Conservation (phyloP, 2,113 vertebrate species). For the Cisticola juncidis region DNA sequence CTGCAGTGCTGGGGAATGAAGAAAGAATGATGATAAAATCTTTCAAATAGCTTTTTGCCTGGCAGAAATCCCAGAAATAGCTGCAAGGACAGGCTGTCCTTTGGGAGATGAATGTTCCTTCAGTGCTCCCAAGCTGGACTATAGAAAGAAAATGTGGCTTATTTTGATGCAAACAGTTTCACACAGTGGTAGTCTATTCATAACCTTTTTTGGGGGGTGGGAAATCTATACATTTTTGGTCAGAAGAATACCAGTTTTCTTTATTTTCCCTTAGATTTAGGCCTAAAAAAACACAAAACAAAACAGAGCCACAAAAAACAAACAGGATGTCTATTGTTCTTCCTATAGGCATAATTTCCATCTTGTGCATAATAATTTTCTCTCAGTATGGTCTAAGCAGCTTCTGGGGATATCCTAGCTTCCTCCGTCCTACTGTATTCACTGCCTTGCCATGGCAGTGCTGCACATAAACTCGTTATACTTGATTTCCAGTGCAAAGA, state of each 20-base stretch:
- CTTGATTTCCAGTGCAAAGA: neutral
- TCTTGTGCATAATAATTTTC: neutral
- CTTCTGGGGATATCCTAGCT: neutral
- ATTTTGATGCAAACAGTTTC: neutral
- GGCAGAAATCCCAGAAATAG: conserved; percentile 35
- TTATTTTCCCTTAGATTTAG: neutral
- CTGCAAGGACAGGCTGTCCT: conserved; percentile 44
- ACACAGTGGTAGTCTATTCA: neutral
- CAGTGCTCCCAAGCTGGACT: neutral
- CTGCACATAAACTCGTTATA: neutral
- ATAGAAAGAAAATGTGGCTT: neutral
- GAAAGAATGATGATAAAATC: neutral
- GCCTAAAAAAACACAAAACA: neutral
- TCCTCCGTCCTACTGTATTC: neutral
- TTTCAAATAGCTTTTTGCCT: conserved; percentile 26
- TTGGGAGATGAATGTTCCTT: neutral
- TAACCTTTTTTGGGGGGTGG: neutral
- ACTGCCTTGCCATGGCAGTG: neutral
- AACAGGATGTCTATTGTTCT: neutral
- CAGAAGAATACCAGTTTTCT: neutral
- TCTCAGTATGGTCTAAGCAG: neutral
- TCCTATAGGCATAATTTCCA: neutral
- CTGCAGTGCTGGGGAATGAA: neutral
- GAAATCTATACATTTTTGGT: neutral
- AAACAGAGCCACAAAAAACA: neutral